These are phyloP conservation scores for Pyrocoelia pectoralis DNA, from an alignment of 2,888 invertebrate species.

Conservation along the genomic window DNA sequence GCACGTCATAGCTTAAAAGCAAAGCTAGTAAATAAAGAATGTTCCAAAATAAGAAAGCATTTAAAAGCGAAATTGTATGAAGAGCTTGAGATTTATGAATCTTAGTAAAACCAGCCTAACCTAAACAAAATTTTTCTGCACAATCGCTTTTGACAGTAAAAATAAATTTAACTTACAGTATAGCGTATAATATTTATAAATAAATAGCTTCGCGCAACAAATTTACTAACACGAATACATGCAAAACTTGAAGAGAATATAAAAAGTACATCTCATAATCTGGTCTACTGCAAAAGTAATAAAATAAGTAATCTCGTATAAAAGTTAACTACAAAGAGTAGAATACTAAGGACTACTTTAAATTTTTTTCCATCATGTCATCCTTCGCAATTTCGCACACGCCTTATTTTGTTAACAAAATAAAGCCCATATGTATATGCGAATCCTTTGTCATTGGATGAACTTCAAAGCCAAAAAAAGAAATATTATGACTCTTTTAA, in stretches of 20 bases:
- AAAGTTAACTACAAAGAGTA: constrained; percentile 19
- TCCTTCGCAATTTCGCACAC: neutral
- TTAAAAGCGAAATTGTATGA: constrained; percentile 4
- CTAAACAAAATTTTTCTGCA: neutral
- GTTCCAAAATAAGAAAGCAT: neutral
- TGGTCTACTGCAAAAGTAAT: constrained; percentile 13
- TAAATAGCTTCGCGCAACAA: no score
- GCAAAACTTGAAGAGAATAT: constrained; percentile 2
- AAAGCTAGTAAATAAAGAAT: constrained; percentile 7
- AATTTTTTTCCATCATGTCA: neutral
- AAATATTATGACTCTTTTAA: no score
- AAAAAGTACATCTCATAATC: constrained; percentile 8
- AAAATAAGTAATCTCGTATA: constrained; percentile 22
- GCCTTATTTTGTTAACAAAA: neutral
- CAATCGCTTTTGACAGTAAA: neutral
- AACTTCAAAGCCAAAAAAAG: no score
- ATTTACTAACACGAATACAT: constrained; percentile 2
- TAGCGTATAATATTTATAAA: no score
- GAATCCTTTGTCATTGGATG: neutral
- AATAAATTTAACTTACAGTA: neutral
- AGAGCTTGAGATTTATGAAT: constrained; percentile 1
- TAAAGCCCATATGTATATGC: neutral
- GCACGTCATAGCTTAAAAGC: neutral
- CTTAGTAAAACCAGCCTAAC: neutral
- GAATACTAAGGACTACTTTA: constrained; percentile 10